Evolutionary conservation across 2,797 vertebrate species (phyloP).

Genomic region (Peromyscus aztecus): DNA sequence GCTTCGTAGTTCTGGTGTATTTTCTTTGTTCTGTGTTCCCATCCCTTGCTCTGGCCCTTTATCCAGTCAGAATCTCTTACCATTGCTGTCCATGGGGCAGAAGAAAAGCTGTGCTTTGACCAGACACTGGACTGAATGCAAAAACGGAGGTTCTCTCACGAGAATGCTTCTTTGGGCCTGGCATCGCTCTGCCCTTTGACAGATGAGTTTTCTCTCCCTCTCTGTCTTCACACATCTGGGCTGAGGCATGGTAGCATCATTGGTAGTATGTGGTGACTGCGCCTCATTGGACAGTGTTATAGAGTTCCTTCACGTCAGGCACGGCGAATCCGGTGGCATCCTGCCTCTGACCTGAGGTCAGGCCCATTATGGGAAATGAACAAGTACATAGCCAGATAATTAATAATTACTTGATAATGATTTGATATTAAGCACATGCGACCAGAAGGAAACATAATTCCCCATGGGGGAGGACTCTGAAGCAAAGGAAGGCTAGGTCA

Average conservation of each 20-base stretch:
- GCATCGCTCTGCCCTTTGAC: neutral
- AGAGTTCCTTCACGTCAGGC: neutral
- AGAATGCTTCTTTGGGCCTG: neutral
- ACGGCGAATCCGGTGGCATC: neutral
- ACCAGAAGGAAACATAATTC: neutral
- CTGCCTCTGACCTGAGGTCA: neutral
- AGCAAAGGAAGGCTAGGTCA: neutral
- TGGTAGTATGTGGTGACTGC: neutral
- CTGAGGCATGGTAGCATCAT: neutral
- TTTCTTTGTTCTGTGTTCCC: neutral
- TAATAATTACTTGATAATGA: neutral
- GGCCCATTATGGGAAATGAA: neutral
- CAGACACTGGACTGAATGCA: neutral
- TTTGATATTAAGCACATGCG: conserved; percentile 18
- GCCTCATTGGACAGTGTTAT: neutral
- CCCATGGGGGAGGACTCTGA: neutral
- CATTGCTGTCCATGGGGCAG: neutral
- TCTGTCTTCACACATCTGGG: neutral
- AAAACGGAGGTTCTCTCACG: neutral
- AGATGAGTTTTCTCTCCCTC: too few relatives aligned
- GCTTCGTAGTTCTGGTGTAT: neutral
- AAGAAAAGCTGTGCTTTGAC: neutral
- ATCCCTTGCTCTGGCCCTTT: neutral
- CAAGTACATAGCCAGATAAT: neutral
- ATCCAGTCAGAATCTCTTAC: neutral